phyloP scores from a whole-genome alignment of 1,140 invertebrate genomes.

The Dryas iulia region DNA sequence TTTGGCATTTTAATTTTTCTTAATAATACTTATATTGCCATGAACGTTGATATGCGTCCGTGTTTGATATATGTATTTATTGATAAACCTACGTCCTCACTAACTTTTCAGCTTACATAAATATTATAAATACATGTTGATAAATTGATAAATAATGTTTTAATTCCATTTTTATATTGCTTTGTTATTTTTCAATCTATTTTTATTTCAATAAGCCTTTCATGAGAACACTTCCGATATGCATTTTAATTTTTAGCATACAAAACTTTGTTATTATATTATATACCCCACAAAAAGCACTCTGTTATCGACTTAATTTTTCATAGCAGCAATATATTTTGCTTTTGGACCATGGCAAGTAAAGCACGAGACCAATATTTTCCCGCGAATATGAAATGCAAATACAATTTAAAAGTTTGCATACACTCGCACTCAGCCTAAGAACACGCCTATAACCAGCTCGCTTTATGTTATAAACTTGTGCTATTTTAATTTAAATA shows the following conservation, averaged over 20 bases:
- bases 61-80: no score
- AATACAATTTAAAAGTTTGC: slow-evolving; percentile 79
- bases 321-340: not conserved
- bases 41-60: no score
- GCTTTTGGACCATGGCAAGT: slow-evolving; percentile 20
- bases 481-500: slow-evolving; percentile 38
- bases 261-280: not conserved
- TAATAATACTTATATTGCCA: no score
- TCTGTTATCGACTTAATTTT: not conserved
- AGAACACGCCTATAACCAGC: slow-evolving; percentile 56
- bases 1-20: no score
- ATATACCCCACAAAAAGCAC: not conserved
- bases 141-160: no score
- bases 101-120: no score
- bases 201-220: no score
- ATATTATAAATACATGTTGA: no score
- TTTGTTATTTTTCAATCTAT: no score
- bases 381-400: slow-evolving; percentile 70
- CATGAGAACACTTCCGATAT: not conserved
- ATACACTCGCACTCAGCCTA: slow-evolving; percentile 66
- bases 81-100: no score
- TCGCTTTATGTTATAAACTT: slow-evolving; percentile 43
- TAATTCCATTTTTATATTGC: no score
- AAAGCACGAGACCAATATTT: slow-evolving; percentile 58
- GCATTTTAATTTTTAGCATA: not conserved